Evolutionary conservation across 2,113 vertebrate species (phyloP).

Genomic region (Stomatorhinus ivindoensis): DNA sequence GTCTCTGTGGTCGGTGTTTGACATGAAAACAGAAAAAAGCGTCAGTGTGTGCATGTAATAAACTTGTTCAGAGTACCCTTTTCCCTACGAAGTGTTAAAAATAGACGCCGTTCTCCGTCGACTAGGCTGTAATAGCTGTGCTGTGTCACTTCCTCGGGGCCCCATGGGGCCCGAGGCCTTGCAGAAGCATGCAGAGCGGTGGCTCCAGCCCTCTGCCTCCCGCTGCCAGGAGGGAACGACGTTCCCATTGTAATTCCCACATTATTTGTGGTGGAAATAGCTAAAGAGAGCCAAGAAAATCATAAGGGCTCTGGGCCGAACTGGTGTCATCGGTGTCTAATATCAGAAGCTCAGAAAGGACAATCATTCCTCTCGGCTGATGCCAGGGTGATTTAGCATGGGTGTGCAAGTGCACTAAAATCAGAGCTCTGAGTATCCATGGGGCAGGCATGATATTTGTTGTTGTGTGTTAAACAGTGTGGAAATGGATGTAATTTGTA

Average conservation of each 20-base stretch:
- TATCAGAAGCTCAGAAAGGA: conserved; percentile 30
- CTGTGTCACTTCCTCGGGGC: conserved; percentile 21
- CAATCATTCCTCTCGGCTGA: conserved; percentile 19
- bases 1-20: not conserved
- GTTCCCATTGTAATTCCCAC: conserved; percentile 36
- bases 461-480: not conserved
- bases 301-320: conserved; percentile 21
- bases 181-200: conserved; percentile 24
- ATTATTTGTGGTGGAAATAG: conserved; percentile 36
- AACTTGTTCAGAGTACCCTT: not conserved
- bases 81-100: not conserved
- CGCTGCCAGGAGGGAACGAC: conserved; percentile 30
- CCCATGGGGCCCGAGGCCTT: conserved; percentile 33
- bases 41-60: not conserved
- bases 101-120: conserved; percentile 2
- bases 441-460: not conserved
- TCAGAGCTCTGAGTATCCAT: not conserved
- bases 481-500: not conserved
- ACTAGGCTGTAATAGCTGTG: conserved; percentile 30
- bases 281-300: conserved; percentile 26
- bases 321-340: conserved; percentile 29
- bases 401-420: conserved; percentile 29
- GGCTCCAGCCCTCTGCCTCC: conserved; percentile 18
- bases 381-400: conserved; percentile 33
- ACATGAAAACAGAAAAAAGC: not conserved